phyloP scores from a whole-genome alignment of 2,888 invertebrate genomes.

The Erannis defoliaria region DNA sequence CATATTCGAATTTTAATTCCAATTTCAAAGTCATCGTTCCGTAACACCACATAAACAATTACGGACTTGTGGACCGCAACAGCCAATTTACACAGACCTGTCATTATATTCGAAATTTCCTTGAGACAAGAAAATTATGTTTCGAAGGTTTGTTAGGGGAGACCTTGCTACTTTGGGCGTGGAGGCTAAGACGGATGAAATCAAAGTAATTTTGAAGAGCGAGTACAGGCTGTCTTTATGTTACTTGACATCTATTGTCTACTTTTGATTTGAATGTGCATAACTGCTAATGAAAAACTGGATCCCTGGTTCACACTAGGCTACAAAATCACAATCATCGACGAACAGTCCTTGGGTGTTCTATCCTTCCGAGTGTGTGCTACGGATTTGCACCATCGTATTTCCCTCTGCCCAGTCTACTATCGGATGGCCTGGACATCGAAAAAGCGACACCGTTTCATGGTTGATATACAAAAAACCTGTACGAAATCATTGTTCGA shows the following conservation, averaged over 20 bases:
- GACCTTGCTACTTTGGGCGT: slow-evolving; percentile 39
- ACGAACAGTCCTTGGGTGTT: too few species aligned
- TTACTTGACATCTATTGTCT: neutral
- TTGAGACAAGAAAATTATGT: neutral
- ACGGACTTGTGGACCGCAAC: slow-evolving; percentile 54
- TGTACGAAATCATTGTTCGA: too few species aligned
- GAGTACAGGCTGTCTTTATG: slow-evolving; percentile 2
- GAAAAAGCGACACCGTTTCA: too few species aligned
- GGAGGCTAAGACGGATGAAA: slow-evolving; percentile 11
- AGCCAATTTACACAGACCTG: slow-evolving; percentile 46
- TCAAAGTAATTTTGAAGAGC: slow-evolving; percentile 20
- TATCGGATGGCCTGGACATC: too few species aligned
- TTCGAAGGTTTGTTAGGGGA: slow-evolving; percentile 18
- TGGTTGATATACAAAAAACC: too few species aligned
- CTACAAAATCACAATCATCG: too few species aligned
- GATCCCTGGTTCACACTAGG: too few species aligned
- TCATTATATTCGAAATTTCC: slow-evolving; percentile 33
- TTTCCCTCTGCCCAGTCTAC: too few species aligned
- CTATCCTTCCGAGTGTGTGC: too few species aligned
- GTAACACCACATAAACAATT: slow-evolving; percentile 58
- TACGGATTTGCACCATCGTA: too few species aligned
- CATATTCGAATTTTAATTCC: slow-evolving; percentile 52
- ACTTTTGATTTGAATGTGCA: too few species aligned
- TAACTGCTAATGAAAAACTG: too few species aligned
- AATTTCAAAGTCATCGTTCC: slow-evolving; percentile 50